Evolutionary conservation across 2,888 invertebrate species (phyloP), one percentile per base, ranked within the genome.

Genomic region (Allacma fusca): DNA sequence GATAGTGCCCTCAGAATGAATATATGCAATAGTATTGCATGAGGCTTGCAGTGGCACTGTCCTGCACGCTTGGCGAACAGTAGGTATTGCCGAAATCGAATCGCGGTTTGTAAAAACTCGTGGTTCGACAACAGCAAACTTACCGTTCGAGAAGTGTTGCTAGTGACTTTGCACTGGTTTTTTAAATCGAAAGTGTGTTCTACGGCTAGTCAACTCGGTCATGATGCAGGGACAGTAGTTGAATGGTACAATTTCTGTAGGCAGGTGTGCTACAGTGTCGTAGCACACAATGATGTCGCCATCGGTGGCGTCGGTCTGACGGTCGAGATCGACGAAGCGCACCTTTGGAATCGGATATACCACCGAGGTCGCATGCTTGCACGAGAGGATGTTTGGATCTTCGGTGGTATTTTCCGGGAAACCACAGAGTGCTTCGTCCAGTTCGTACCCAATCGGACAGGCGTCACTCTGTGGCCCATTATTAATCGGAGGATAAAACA

Each of bases 341-440:
- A n/a, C n/a, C n/a, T n/a, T n/a, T n/a, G n/a, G n/a, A n/a, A n/a
- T 1, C 28, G 80, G 1, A 81, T 79, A 64, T 81, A 79, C 57
- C 50, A 74, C 23, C 26, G 77, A 29, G 77, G 77, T 2, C 21
- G 74, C 21, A 23, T 57, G 1, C 68, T 78, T 13, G 74, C 57
- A 7, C 16, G 9, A 19, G n/a, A 73, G 24, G 26, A 62, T n/a
- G 24, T 74, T 9, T 78, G 77, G 74, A 29, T 78, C 19, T 78
- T 78, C 59, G 77, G 77, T 23, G 77, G 73, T 23, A 74, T 78
- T 21, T 73, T 74, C 43, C 12, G 78, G 0, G 79, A 80, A 19
- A 44, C 77, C 0, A 68, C 67, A 16, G 75, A 80, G 28, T 40
- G 21, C 9, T 79, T 78, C 50, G 59, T 70, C 4, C 16, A 24